phyloP scores from a whole-genome alignment of 2,797 vertebrate species.

The Manis javanica region DNA sequence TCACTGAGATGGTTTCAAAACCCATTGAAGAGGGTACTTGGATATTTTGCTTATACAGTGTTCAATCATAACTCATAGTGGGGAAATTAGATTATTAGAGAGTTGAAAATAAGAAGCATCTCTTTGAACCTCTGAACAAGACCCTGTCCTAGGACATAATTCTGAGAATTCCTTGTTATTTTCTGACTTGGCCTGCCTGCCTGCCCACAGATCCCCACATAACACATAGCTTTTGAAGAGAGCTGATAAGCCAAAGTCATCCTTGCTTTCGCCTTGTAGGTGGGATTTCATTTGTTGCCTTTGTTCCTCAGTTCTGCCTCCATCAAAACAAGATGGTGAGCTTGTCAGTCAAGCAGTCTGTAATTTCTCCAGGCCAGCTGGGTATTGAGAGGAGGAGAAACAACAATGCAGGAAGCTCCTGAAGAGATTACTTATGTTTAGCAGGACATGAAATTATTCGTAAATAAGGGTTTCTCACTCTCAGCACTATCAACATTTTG shows the following conservation, averaged over 20 bases:
- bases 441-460: not conserved
- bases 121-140: conserved; percentile 6
- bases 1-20: conserved; percentile 27
- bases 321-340: not conserved
- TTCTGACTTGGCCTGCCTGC: not conserved
- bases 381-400: not conserved
- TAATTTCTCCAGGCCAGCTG: conserved; percentile 31
- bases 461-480: not conserved
- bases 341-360: not conserved
- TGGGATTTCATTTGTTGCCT: not conserved
- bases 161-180: not conserved
- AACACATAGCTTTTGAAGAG: conserved; percentile 19
- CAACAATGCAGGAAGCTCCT: not conserved
- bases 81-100: not conserved
- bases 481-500: not conserved
- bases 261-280: not conserved
- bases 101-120: not conserved
- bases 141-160: not conserved
- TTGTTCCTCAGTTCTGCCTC: conserved; percentile 24
- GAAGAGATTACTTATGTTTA: not conserved
- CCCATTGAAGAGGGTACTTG: not conserved
- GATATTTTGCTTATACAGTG: not conserved
- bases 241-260: not conserved
- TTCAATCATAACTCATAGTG: not conserved
- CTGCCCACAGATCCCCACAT: not conserved